Base-by-base conservation (phyloP, 2,797 vertebrate genomes). In the Strix occidentalis region DNA sequence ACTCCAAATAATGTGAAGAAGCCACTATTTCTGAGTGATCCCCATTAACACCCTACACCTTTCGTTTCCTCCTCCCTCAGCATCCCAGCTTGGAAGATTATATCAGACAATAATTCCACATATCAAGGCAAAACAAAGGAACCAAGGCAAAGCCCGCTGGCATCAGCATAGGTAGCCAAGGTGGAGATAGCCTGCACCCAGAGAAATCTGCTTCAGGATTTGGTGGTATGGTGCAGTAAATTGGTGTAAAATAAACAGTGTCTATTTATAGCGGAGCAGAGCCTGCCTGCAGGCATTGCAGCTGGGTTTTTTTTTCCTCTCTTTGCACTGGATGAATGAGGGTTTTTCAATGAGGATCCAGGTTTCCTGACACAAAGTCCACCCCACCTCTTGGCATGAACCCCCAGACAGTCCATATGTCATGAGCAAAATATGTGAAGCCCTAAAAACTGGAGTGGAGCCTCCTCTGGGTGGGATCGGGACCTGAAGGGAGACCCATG, bases 311-410 rank as follows among this genome's bases (percentile, higher is more conserved):
- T 46, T 46, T 46, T 46, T 10, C 61, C 50, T 87, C 87, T 54
- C 65, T 56, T 69, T 74, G 16, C 83, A 74, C 45, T 10, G 81
- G 70, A 70, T 94, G 96, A 97, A 93, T 81, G 92, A 72, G 51
- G 35, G 76, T 39, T 69, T 87, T 95, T 79, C 89, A 57, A 77
- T 53, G 94, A 96, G 96, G 81, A 58, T 96, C 96, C 97, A 79
- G 79, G 61, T 89, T 94, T 92, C 43, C 63, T 31, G 28, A 79
- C 77, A 57, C 1, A 4, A 70, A 87, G 1, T 98, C 99, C 98
- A 97, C 80, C 92, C 97, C 98, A 57, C 58, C 87, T 98, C 98
- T 99, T 99, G 89, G 74, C 57, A 31, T 35, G 50, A 93, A 70
- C 97, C 86, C 91, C 94, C 58, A 64, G 64, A 88, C 83, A 66